These are phyloP conservation scores for Rhyacichthys aspro DNA, from an alignment of 2,797 vertebrate genomes.

Conservation along the genomic window DNA sequence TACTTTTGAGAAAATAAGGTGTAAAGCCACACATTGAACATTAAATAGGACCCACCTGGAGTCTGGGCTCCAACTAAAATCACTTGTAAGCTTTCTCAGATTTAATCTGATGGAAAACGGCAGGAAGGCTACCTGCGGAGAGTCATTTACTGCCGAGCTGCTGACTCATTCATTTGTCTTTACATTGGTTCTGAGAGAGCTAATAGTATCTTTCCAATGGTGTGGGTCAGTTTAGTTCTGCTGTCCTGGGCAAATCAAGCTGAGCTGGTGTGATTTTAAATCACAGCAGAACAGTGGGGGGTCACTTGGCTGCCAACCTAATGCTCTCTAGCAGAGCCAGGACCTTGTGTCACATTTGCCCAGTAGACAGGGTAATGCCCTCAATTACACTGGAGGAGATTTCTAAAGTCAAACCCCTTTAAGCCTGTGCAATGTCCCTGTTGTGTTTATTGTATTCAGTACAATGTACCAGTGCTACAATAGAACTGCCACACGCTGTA, in stretches of 20 bases:
- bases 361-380: background rate
- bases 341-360: background rate
- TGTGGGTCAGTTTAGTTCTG: background rate
- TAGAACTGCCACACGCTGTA: background rate
- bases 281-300: background rate
- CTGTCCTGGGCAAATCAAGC: background rate
- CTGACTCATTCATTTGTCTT: background rate
- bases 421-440: background rate
- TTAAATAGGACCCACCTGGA: background rate
- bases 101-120: slow-evolving; percentile 1
- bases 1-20: background rate
- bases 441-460: background rate
- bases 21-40: background rate
- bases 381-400: background rate
- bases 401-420: background rate
- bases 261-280: background rate
- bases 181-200: background rate
- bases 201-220: background rate
- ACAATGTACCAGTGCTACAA: background rate
- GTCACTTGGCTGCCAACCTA: background rate
- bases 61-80: background rate
- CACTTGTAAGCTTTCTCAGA: background rate
- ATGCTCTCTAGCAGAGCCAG: background rate
- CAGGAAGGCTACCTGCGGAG: slow-evolving; percentile 4
- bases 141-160: background rate